Evolutionary conservation across 2,797 vertebrate genomes (phyloP).

Genomic region (Megalops cyprinoides): DNA sequence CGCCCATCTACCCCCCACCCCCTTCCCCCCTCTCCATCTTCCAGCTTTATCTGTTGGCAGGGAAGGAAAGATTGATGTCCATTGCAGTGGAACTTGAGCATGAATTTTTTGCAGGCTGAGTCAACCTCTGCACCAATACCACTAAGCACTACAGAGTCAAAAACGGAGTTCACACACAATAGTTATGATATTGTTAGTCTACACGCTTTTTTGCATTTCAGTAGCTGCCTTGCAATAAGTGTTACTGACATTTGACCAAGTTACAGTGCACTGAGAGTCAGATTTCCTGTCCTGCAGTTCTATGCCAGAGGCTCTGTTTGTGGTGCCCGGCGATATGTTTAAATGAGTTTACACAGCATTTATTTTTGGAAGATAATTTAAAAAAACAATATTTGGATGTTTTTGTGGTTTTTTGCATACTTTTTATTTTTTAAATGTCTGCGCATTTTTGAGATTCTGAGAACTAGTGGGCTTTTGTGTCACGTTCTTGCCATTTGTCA

Average conservation of each 20-base stretch:
- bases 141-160: constrained; percentile 17
- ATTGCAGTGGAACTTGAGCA: constrained; percentile 45
- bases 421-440: too few species aligned
- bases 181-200: neutral
- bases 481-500: neutral
- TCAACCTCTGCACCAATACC: constrained; percentile 26
- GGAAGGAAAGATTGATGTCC: constrained; percentile 61
- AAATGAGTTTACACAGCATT: neutral
- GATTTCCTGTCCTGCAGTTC: constrained; percentile 36
- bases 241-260: constrained; percentile 1
- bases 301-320: constrained; percentile 38
- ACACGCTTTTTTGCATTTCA: neutral
- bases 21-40: neutral
- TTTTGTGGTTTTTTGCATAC: too few species aligned
- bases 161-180: neutral
- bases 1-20: constrained; percentile 39
- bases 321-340: constrained; percentile 34
- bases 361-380: neutral
- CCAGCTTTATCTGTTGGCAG: constrained; percentile 50
- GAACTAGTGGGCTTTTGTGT: constrained; percentile 38
- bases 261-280: constrained; percentile 47
- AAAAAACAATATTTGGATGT: neutral
- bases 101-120: constrained; percentile 45
- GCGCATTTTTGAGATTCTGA: constrained; percentile 50
- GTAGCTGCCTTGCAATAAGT: constrained; percentile 23